Base-by-base conservation (phyloP, 92 coral and sea anemone species). In the Galaxea fascicularis region DNA sequence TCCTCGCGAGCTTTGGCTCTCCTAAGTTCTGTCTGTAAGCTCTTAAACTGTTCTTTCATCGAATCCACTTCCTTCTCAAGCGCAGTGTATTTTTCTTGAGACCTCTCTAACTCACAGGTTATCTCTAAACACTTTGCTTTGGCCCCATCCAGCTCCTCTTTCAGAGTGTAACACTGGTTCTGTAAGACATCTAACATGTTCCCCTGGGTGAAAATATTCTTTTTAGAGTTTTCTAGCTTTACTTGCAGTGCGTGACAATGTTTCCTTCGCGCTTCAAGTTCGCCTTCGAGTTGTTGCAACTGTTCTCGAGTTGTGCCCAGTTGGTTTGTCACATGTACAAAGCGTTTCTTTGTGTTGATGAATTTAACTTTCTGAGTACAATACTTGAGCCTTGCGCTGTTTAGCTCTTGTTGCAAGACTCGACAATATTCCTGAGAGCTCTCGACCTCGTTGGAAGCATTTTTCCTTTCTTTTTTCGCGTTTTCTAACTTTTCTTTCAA, bases 351-450 rank as follows among this genome's bases (percentile, higher is more conserved):
- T 13, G 98, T 95, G 86, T 96, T 96, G 16, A 92, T 91, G 28
- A 96, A 95, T 76, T 93, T 95, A 12, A 96, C 95, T 85, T 94
- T 96, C 74, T 96, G 98, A 2, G 98, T 93, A 51, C 98, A 96
- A 30, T 88, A 96, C 73, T 94, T 96, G 76, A 96, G 93, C 52
- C 95, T 94, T 31, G 98, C 91, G 22, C 92, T 86, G 88, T 96
- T 96, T 8, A 96, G 83, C 62, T 96, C 98, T 79, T 96, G 92
- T 69, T 96, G 98, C 45, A 96, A 79, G 35, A 94, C 91, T 35
- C 93, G 92, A 69, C 95, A 89, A 78, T 96, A 91, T 47, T 96
- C 98, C 69, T 94, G 87, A 22, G 98, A 85, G 35, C 91, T 90
- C 64, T 91, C 90, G 4, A 78, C 27, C 26, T 92, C 92, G 21